Evolutionary conservation across 1,140 invertebrate species (phyloP).

Genomic region (Neuroterus valhalla): DNA sequence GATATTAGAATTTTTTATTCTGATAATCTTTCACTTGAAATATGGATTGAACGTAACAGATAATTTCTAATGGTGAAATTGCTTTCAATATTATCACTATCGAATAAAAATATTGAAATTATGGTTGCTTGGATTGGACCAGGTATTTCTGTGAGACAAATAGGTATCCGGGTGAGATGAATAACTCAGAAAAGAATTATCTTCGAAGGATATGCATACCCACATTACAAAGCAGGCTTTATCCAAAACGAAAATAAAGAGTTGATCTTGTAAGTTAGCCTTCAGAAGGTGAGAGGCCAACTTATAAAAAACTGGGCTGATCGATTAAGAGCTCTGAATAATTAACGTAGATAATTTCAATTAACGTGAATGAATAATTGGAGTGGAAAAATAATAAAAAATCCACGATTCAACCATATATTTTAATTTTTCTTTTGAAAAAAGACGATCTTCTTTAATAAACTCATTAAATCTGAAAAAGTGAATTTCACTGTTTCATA

Average conservation of each 20-base stretch:
- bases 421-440: no score
- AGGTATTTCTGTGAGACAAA: no score
- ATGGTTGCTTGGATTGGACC: no score
- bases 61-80: no score
- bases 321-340: constrained; percentile 13
- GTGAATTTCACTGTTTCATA: no score
- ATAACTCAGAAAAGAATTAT: background rate
- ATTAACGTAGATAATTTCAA: background rate
- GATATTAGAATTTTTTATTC: no score
- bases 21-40: no score
- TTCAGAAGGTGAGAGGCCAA: constrained; percentile 21
- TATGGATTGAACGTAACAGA: no score
- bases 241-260: background rate
- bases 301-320: background rate
- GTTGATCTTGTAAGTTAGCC: constrained; percentile 8
- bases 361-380: background rate
- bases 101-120: no score
- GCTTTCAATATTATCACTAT: no score
- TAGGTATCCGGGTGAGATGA: background rate
- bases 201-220: background rate
- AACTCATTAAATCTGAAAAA: no score
- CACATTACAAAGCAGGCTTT: background rate
- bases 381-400: background rate
- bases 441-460: no score
- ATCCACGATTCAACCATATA: background rate